Evolutionary conservation across 1,140 invertebrate species (phyloP), one percentile per base, ranked within the genome.

Genomic region (Hyles euphorbiae): DNA sequence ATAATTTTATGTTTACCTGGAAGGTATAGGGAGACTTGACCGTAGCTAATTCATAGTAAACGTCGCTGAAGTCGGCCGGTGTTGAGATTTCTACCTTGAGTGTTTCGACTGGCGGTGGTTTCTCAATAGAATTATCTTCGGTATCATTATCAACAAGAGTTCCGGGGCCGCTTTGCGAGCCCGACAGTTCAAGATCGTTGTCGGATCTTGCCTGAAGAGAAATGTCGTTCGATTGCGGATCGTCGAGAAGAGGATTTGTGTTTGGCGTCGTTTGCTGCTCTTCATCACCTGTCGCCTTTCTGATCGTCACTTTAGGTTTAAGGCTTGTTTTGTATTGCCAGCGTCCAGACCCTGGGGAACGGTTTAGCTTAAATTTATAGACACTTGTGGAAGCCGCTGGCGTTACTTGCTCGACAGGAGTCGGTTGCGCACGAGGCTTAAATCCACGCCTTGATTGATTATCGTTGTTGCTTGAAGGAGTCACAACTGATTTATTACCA

Each of bases 281-380:
- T 53, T 92, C 91, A 32, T 92, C 91, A 33, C 92, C 91, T n/a
- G 90, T 91, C 56, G 92, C 91, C 71, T 94, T 95, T 40, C 95
- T 91, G 65, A 97, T 97, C 46, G 93, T 92, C 0, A 97, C 93
- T 76, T 95, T 92, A 3, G 96, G 96, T 75, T 96, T 97, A 0
- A 95, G 94, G 2, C 95, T 94, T 0, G 95, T 95, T 80, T 96
- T 96, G 77, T 96, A 97, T 56, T 96, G 94, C 95, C 95, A 97
- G 61, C 95, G 92, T 36, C 95, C 94, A 6, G 83, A 77, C 6
- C 79, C 81, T 48, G 95, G 94, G 0, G 94, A 91, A 53, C 94
- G 89, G 56, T 95, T 93, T 10, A 95, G 82, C 76, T 95, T 96
- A 65, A 94, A 93, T 83, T 95, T 95, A 76, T 92, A 93, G 34